Evolutionary conservation across 2,113 vertebrate genomes (phyloP), one percentile per base, ranked within the genome.

Genomic region (Piprites chloris): DNA sequence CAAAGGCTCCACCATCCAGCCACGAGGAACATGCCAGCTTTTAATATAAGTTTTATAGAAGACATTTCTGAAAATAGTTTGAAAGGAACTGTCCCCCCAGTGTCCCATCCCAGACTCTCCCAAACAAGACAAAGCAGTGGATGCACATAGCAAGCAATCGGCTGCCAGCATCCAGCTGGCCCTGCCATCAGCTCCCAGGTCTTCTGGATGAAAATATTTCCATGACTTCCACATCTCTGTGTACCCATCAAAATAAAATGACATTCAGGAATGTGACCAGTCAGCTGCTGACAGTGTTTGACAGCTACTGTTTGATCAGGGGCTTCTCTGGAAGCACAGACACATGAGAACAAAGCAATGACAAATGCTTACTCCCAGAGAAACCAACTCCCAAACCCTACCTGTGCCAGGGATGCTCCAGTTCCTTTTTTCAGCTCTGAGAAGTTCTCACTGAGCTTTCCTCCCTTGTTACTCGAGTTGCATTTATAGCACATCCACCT

Each of bases 401-500:
- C 99, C 99, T 99, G 99, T 52, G 98, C 98, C 61, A 99, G 96
- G 26, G 98, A 98, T 33, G 49, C 96, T 76, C 89, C 93, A 83
- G 74, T 97, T 93, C 94, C 97, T 86, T 96, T 98, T 95, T 85
- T 98, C 7, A 95, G 67, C 63, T 98, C 98, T 2, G 95, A 86
- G 35, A 97, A 95, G 81, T 85, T 97, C 78, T 98, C 96, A 5
- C 97, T 97, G 15, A 97, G 91, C 84, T 98, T 98, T 59, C 98
- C 98, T 37, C 97, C 98, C 93, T 98, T 98, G 87, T 95, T 98
- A 88, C 97, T 98, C 3, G 98, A 99, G 18, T 97, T 99, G 97
- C 99, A 99, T 68, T 99, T 99, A 95, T 99, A 99, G 97, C 99
- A 99, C 63, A 98, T 99, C 99, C 99, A 99, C 30, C 97, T 97